These are phyloP conservation scores for Cepaea hortensis DNA, from an alignment of 2,888 invertebrate genomes.

Conservation along the genomic window DNA sequence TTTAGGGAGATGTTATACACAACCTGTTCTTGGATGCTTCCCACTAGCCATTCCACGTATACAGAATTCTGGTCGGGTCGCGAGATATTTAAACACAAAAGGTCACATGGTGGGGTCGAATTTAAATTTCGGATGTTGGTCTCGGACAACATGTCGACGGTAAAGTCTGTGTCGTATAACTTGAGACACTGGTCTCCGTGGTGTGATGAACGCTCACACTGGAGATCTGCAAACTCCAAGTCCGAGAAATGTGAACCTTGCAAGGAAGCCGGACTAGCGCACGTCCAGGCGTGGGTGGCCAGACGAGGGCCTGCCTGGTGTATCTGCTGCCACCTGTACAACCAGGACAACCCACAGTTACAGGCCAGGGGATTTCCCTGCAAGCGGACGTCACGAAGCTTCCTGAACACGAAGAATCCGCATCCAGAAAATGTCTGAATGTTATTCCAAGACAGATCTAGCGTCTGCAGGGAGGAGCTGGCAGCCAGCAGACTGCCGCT, in stretches of 20 bases:
- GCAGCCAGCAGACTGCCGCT: background rate
- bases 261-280: background rate
- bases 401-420: constrained; percentile 27
- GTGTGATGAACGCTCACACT: background rate
- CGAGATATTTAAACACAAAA: constrained; percentile 8
- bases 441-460: constrained; percentile 30
- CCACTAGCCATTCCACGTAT: constrained; percentile 2
- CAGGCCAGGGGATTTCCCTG: constrained; percentile 24
- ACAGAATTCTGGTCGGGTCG: background rate
- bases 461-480: background rate
- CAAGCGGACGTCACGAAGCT: constrained; percentile 18
- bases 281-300: constrained; percentile 1
- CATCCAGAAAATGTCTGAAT: constrained; percentile 19
- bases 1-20: background rate
- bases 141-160: background rate
- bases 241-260: background rate
- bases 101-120: constrained; percentile 24
- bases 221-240: constrained; percentile 14
- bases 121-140: constrained; percentile 44
- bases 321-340: constrained; percentile 29
- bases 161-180: background rate
- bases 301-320: background rate
- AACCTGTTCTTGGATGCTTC: background rate
- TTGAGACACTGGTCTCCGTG: background rate
- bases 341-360: constrained; percentile 23